Evolutionary conservation across 2,113 vertebrate genomes (phyloP), one percentile per base, ranked within the genome.

Genomic region (Ophiodon elongatus): DNA sequence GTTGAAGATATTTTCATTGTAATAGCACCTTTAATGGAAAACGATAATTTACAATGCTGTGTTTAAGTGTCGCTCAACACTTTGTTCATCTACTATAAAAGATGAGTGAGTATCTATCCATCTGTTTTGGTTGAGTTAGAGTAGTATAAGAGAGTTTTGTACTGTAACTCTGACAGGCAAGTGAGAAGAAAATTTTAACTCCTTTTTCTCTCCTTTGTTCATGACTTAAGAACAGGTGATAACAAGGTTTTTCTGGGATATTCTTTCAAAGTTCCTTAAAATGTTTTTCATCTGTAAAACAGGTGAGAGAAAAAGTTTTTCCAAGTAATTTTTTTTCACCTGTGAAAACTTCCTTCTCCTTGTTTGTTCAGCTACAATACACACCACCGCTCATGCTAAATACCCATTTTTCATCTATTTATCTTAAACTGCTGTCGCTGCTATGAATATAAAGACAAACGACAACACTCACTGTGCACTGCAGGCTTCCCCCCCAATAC

Each of bases 401-500:
- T 35, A 25, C 14, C 14, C 13, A 52, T 21, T 77, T 54, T 70
- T 45, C 37, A 29, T 66, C 8, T 14, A 8, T 27, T 70, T 25
- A 41, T 27, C 45, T 45, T 17, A 57, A 71, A 62, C 50, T 59
- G 19, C 59, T 41, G 52, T 10, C 47, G 56, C 56, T 74, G 43
- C 62, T 14, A 27, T 80, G 43, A 79, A 64, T 52, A 68, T 74
- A 31, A 76, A 88, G 59, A 75, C 76, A 78, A 83, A 68, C 37
- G 41, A 50, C 33, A 47, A 17, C n/a, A 54, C 54, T 76, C 79
- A 31, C 60, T 63, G n/a, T 14, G 54, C 25, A 63, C 39, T 59
- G 15, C 64, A 15, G 79, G 64, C 25, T 47, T 76, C 71, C 27
- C 47, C 56, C 54, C 66, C 79, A 50, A 23, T 60, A 64, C 68